Conservation (phyloP, 2,113 vertebrate species). For the Pogonocichla stellata region DNA sequence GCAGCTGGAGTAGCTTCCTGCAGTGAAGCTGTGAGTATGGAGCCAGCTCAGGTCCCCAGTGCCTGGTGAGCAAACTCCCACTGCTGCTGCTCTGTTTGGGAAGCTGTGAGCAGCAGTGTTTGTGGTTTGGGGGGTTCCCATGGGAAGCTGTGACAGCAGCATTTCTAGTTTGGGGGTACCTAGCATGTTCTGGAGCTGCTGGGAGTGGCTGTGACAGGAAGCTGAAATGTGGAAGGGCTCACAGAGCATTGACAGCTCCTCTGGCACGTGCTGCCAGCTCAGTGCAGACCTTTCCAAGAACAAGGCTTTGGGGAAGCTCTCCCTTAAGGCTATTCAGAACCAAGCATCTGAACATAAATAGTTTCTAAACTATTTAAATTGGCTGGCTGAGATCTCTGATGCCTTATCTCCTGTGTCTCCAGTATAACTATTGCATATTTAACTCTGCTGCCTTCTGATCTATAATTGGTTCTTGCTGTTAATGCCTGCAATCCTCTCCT, state of each 20-base stretch:
- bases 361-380: not conserved
- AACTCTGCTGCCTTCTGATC: not conserved
- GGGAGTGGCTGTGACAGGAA: not conserved
- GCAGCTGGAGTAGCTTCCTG: not conserved
- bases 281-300: not conserved
- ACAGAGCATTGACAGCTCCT: not conserved
- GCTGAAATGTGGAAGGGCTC: not conserved
- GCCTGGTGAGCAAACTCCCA: not conserved
- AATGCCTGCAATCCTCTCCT: not conserved
- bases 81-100: not conserved
- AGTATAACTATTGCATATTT: not conserved
- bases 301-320: not conserved
- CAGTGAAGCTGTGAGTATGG: not conserved
- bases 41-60: not conserved
- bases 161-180: not conserved
- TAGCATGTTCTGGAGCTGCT: not conserved
- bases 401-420: not conserved
- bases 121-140: not conserved
- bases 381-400: not conserved
- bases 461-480: not conserved
- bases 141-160: not conserved
- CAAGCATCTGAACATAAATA: not conserved
- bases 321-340: not conserved
- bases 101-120: not conserved
- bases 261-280: rapidly evolving